Evolutionary conservation across 53 echinoderm and acorn worm genomes (phyloP), one percentile per base, ranked within the genome.

Genomic region (Echinarachnius parma): DNA sequence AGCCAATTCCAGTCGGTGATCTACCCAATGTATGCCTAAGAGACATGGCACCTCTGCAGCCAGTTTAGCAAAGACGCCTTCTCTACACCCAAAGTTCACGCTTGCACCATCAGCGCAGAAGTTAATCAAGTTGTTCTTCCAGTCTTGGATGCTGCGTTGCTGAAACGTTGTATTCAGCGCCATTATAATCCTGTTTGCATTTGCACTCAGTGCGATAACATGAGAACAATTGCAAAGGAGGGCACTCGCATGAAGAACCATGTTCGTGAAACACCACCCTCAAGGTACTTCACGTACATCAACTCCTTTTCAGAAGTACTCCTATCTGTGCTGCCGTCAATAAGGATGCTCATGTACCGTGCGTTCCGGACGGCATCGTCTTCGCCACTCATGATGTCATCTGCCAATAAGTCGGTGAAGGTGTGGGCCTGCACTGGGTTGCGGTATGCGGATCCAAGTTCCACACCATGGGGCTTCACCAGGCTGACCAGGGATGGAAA

Each of bases 61-160:
- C 13, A 58, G 59, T 58, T 58, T 9, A 2, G 10, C 13, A 14
- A 58, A 3, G 30, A 58, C 59, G 4, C 59, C 59, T 58, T 29
- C 59, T 29, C n/a, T 28, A 3, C 59, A 13, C 5, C 81, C 72
- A 61, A 81, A 81, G 26, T 81, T 81, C n/a, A 71, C 61, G 31
- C 49, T 50, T 23, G 81, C 81, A 8, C 72, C 61, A 72, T 81
- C 72, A 13, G 74, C 81, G 5, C 81, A 31, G 48, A 70, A 81
- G 9, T 61, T 62, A 20, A 72, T 31, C 0, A 71, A 50, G 13
- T 72, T 45, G 3, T 59, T 27, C 20, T 46, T 81, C 53, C 62
- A 81, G 35, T 59, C 14, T 64, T 1, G 37, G 20, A 57, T 27
- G 9, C 21, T 31, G 18, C 15, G 27, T 25, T 34, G 30, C 27